Percentiles rank a stretch among this genome's conserved stretches.
phyloP scores from a whole-genome alignment of 2,888 invertebrate genomes.

The Ophonus ardosiacus region DNA sequence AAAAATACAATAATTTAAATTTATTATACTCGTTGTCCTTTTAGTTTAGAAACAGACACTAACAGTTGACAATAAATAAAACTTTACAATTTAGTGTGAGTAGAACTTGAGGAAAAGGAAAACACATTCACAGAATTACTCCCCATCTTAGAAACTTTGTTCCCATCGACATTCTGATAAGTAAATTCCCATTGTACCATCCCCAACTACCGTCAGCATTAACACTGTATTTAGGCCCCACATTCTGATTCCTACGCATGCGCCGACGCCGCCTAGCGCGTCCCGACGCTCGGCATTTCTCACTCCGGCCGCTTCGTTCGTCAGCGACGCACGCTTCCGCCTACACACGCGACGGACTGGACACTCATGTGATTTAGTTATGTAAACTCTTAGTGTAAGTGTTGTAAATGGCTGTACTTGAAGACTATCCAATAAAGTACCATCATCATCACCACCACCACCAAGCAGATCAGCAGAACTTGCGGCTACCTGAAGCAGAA shows the following conservation, averaged over 20 bases:
- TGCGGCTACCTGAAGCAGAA: constrained; percentile 76
- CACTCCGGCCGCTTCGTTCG: constrained; percentile 65
- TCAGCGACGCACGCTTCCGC: constrained; percentile 36
- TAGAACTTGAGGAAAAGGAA: not conserved
- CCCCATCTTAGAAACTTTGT: not conserved
- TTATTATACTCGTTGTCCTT: no score
- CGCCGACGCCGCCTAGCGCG: constrained; percentile 56
- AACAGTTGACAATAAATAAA: no score
- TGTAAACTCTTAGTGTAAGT: constrained; percentile 17
- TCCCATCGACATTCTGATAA: not conserved
- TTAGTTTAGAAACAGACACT: not conserved
- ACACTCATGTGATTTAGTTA: constrained; percentile 35
- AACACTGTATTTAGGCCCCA: constrained; percentile 58
- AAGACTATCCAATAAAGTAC: constrained; percentile 70
- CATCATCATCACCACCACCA: constrained; percentile 69
- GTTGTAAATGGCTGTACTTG: constrained; percentile 69
- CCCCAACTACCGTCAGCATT: constrained; percentile 45
- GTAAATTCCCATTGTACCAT: constrained; percentile 7
- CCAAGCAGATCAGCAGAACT: constrained; percentile 71
- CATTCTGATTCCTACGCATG: constrained; percentile 58
- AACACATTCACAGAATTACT: not conserved
- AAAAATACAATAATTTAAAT: no score
- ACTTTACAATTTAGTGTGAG: not conserved
- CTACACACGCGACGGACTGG: constrained; percentile 23
- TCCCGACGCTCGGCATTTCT: constrained; percentile 68